A percentile compares a stretch with the other conserved stretches of the same genome.
Conservation (phyloP, 2,888 invertebrate species). For the Loripinus fragilis region DNA sequence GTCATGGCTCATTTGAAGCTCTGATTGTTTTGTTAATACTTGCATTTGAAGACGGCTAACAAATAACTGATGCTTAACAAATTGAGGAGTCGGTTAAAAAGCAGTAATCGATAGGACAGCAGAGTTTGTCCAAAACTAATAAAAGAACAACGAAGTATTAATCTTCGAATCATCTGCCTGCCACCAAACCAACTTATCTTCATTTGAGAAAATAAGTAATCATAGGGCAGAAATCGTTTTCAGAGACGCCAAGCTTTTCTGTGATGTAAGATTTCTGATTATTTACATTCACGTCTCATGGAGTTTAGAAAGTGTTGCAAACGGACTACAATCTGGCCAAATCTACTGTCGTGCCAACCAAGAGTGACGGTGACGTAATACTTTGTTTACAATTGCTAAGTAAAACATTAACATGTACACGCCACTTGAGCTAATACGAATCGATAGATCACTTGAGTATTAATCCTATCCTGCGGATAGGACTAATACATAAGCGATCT, state of each 20-base stretch:
- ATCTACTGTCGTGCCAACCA: no score
- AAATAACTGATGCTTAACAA: slow-evolving; percentile 13
- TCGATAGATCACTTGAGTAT: no score
- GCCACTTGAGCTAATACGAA: no score
- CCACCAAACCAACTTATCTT: slow-evolving; percentile 16
- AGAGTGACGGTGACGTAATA: no score
- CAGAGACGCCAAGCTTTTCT: not conserved
- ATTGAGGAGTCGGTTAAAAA: slow-evolving; percentile 12
- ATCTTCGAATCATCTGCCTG: slow-evolving; percentile 18
- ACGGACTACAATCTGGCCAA: no score
- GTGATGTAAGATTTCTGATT: no score
- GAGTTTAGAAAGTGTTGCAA: no score
- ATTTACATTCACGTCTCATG: no score
- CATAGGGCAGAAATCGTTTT: slow-evolving; percentile 12
- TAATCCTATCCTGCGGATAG: no score
- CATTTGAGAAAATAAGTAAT: slow-evolving; percentile 14
- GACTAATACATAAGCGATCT: no score
- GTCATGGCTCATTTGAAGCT: not conserved
- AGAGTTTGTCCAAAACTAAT: slow-evolving; percentile 17
- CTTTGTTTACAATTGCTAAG: no score
- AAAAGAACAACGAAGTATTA: slow-evolving; percentile 22
- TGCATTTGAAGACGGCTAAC: not conserved
- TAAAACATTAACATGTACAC: no score
- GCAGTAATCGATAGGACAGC: not conserved
- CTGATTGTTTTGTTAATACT: not conserved